Conservation (phyloP, 2,888 invertebrate species). For the Phlogophora meticulosa region DNA sequence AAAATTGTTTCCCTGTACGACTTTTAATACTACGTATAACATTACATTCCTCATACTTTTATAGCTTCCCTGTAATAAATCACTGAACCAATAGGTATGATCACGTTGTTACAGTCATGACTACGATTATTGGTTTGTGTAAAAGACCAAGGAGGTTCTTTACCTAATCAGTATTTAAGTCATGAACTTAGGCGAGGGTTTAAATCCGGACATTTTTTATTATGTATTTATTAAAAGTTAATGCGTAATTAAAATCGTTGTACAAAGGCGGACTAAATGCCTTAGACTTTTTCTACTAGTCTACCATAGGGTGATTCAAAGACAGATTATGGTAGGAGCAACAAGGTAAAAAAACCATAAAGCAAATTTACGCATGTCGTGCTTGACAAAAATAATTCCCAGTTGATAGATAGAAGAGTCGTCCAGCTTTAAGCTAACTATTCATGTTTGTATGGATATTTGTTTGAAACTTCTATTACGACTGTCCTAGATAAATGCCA, state of each 20-base stretch:
- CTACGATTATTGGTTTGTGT: conserved; percentile 4
- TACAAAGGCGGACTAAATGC: too few species aligned
- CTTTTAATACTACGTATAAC: conserved; percentile 42
- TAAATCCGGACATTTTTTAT: too few species aligned
- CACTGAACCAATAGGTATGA: conserved; percentile 38
- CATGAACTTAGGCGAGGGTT: too few species aligned
- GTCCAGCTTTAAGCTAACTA: not conserved
- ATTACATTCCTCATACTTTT: conserved; percentile 43
- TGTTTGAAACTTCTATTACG: not conserved
- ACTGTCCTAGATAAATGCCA: not conserved
- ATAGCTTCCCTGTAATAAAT: conserved; percentile 55
- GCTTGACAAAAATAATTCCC: too few species aligned
- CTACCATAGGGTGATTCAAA: too few species aligned
- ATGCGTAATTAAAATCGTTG: too few species aligned
- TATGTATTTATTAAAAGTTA: too few species aligned
- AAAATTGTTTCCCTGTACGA: conserved; percentile 46
- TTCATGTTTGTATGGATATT: not conserved
- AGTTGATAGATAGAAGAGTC: too few species aligned
- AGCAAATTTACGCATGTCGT: too few species aligned
- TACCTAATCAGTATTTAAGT: not conserved
- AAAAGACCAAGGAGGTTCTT: not conserved
- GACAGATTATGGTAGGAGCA: too few species aligned
- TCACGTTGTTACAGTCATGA: conserved; percentile 31
- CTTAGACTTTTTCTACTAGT: too few species aligned
- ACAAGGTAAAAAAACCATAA: too few species aligned